Percentiles rank a stretch among this genome's conserved stretches.
Evolutionary conservation across 2,113 vertebrate species (phyloP).

Genomic region (Oceanodroma tethys): DNA sequence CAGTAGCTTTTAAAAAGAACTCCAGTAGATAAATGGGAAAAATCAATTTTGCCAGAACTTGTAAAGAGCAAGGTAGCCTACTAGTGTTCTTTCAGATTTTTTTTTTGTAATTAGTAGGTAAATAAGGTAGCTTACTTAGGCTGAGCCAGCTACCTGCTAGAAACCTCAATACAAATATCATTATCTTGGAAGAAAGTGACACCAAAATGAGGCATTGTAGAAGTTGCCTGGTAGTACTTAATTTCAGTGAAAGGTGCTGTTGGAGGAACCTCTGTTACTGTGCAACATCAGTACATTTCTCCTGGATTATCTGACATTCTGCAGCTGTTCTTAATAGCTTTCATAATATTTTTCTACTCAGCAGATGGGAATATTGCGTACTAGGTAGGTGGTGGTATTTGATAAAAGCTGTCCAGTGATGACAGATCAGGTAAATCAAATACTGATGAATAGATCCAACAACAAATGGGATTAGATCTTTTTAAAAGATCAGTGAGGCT

Average conservation of each 20-base stretch:
- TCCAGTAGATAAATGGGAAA: neutral
- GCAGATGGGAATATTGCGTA: neutral
- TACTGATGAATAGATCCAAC: neutral
- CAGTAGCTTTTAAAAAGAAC: neutral
- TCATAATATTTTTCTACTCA: neutral
- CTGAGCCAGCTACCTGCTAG: neutral
- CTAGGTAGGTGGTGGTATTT: neutral
- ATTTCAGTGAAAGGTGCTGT: neutral
- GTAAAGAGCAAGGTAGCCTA: neutral
- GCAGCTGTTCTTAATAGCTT: neutral
- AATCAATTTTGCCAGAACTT: neutral
- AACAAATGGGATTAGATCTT: neutral
- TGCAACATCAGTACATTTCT: accelerated
- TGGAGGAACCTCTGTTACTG: neutral
- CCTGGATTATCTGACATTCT: neutral
- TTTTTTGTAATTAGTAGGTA: neutral
- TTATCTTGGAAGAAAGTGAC: neutral
- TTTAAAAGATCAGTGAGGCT: neutral
- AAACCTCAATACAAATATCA: neutral
- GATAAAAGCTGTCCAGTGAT: neutral
- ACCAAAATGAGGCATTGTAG: neutral
- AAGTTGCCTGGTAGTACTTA: neutral
- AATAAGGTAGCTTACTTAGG: neutral
- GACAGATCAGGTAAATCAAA: neutral
- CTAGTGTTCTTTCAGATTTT: neutral